Evolutionary conservation across 2,888 invertebrate genomes (phyloP).

Genomic region (Metalampra italica): DNA sequence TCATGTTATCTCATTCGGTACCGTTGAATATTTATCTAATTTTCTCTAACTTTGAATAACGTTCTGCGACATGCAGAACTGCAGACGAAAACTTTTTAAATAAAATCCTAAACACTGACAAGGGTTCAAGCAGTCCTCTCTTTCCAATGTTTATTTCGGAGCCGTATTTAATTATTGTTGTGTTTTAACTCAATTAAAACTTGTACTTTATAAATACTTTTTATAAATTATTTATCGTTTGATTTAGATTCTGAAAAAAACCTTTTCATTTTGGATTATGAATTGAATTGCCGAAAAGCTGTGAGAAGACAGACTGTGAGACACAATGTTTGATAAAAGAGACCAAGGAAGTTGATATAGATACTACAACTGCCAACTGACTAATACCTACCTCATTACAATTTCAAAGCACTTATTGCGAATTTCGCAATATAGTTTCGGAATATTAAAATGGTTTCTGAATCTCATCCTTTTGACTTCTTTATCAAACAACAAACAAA

Average conservation of each 20-base stretch:
- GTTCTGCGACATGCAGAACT: slow-evolving; percentile 10
- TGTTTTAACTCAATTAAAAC: slow-evolving; percentile 28
- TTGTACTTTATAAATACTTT: slow-evolving; percentile 17
- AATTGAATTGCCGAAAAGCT: not conserved
- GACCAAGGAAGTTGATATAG: too few relatives aligned
- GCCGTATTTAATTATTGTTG: slow-evolving; percentile 33
- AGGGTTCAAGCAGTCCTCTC: slow-evolving; percentile 50
- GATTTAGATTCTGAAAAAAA: slow-evolving; percentile 1
- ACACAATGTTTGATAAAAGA: not conserved
- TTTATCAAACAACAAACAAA: not conserved
- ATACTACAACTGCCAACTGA: too few relatives aligned
- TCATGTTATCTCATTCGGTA: not conserved
- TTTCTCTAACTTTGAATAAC: slow-evolving; percentile 9
- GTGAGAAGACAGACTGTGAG: too few relatives aligned
- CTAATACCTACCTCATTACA: too few relatives aligned
- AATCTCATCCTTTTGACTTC: not conserved
- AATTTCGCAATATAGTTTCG: not conserved
- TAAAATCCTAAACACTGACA: slow-evolving; percentile 54
- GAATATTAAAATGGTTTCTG: not conserved
- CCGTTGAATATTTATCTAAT: not conserved
- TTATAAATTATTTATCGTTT: slow-evolving; percentile 13
- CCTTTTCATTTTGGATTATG: not conserved
- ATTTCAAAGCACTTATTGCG: not conserved
- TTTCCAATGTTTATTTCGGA: slow-evolving; percentile 33
- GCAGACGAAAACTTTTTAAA: slow-evolving; percentile 55